Conservation (phyloP, 1,140 invertebrate genomes). For the Zophobas morio region DNA sequence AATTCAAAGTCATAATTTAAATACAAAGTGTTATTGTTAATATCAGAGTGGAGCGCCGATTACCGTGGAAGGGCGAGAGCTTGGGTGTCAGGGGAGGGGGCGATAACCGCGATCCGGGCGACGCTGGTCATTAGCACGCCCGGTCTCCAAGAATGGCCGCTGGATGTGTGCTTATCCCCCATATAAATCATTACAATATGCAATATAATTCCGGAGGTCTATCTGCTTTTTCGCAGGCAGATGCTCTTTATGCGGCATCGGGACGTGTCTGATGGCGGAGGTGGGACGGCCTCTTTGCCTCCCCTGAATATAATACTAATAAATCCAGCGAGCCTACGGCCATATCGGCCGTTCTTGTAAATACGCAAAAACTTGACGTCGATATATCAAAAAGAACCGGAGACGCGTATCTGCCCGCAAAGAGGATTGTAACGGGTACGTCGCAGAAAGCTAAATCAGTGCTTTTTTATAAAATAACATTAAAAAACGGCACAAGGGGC, state of each 20-base stretch:
- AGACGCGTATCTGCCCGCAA: background rate
- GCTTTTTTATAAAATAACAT: constrained; percentile 28
- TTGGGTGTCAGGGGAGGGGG: constrained; percentile 56
- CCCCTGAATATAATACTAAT: constrained; percentile 34
- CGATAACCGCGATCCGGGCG: constrained; percentile 66
- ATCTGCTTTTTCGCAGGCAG: constrained; percentile 68
- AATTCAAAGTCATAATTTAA: constrained; percentile 69
- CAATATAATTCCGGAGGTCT: constrained; percentile 69
- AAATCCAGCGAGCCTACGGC: constrained; percentile 28
- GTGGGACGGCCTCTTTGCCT: constrained; percentile 36
- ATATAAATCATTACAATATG: constrained; percentile 69
- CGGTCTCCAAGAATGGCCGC: constrained; percentile 67
- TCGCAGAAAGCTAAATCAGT: constrained; percentile 16
- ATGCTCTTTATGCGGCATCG: constrained; percentile 66
- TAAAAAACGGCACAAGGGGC: constrained; percentile 12
- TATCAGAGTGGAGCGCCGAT: constrained; percentile 66
- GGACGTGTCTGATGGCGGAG: constrained; percentile 47
- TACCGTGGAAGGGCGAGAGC: constrained; percentile 56
- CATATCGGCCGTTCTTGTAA: constrained; percentile 31
- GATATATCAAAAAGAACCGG: constrained; percentile 32
- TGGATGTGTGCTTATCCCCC: constrained; percentile 68
- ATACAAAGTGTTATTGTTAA: constrained; percentile 69
- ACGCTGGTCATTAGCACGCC: constrained; percentile 68
- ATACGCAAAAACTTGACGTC: constrained; percentile 32
- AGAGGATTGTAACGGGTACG: constrained; percentile 21